These are phyloP conservation scores for Megatriorchis doriae DNA, from an alignment of 2,113 vertebrate genomes.

Conservation along the genomic window DNA sequence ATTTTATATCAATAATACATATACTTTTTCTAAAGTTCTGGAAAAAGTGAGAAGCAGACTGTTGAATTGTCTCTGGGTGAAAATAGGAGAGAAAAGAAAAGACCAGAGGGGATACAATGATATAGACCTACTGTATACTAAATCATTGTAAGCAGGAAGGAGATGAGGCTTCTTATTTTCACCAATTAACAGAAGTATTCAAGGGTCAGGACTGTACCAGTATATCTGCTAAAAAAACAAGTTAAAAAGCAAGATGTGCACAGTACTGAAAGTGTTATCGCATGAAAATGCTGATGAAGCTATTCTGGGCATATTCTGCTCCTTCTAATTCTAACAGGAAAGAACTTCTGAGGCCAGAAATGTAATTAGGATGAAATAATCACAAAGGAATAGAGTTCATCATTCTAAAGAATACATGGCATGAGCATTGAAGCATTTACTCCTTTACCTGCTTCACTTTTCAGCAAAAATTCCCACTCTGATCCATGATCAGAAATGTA, in stretches of 20 bases:
- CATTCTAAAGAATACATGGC: not conserved
- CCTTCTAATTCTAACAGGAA: not conserved
- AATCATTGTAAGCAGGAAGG: not conserved
- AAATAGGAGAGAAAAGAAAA: not conserved
- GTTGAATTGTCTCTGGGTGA: not conserved
- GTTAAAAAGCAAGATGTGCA: not conserved
- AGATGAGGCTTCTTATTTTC: not conserved
- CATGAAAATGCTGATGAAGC: not conserved
- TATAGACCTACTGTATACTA: not conserved
- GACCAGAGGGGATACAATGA: not conserved
- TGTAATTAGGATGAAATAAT: conserved; percentile 10
- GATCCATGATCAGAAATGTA: not conserved
- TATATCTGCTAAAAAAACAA: not conserved
- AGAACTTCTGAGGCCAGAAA: not conserved
- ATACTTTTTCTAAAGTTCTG: not conserved
- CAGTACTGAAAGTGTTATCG: not conserved
- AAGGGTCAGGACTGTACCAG: not conserved
- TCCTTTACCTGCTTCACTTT: not conserved
- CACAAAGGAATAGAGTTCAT: not conserved
- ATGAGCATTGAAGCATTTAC: not conserved
- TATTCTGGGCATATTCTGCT: not conserved
- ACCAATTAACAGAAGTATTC: not conserved
- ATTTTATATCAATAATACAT: not conserved
- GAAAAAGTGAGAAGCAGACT: not conserved
- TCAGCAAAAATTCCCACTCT: not conserved